Base-by-base conservation (phyloP, 2,797 vertebrate species). In the Orientallactaga sibirica region DNA sequence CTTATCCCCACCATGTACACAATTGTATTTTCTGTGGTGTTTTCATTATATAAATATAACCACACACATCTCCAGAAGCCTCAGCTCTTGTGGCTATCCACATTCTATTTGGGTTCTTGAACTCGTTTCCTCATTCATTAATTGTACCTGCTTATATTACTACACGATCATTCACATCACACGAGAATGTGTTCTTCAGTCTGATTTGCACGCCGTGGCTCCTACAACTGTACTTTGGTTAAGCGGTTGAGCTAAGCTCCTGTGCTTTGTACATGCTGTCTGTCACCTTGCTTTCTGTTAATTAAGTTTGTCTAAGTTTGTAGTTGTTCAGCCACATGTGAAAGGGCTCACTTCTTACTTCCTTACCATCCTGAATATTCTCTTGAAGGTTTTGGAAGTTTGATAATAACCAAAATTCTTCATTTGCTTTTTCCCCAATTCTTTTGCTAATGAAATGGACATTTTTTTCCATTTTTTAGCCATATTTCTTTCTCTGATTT, bases 341-440 rank as follows among this genome's bases (percentile, higher is more conserved):
- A 70, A 25, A 78, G 29, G 29, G 7, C 55, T 68, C 7, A 1
- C 37, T 95, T 61, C 9, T 20, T 43, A 16, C 18, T 71, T 83
- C n/a, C 33, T 84, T 68, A 7, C 43, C 61, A 75, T 16, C 62
- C 27, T 41, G 61, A 91, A 93, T 80, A 58, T 68, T 93, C 71
- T 88, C 62, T 79, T 20, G 52, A 5, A 22, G 7, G 16, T 62
- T 83, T 61, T 16, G 5, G 9, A 73, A 88, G 75, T 62, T 74
- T 88, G 79, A 78, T 74, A 52, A 9, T 80, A 68, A 78, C 27
- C 90, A 41, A 88, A 77, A 71, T 64, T 48, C 73, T 71, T 89
- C 19, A 14, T n/a, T 48, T 90, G 12, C 24, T 89, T 87, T 73
- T 67, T 85, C 68, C 68, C 48, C 1, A 80, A 7, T 75, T 88